Evolutionary conservation across 2,797 vertebrate species (phyloP).

Genomic region (Megalops cyprinoides): DNA sequence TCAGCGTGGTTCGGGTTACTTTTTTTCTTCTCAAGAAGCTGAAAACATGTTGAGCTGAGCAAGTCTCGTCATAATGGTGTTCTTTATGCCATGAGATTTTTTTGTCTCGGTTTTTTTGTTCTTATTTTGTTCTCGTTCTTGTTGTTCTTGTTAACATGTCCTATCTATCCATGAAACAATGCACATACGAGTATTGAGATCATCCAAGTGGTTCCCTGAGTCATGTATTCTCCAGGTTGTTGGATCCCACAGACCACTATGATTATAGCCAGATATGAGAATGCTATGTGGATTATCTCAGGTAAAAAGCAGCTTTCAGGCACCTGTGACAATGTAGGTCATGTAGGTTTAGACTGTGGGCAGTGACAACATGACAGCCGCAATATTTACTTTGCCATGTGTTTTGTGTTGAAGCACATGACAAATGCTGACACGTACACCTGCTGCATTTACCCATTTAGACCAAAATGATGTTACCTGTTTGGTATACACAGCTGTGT

Average conservation of each 20-base stretch:
- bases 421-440: not conserved
- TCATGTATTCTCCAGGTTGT: not conserved
- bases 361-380: not conserved
- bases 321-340: constrained; percentile 17
- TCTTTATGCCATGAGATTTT: too few species aligned
- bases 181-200: not conserved
- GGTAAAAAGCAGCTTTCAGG: too few species aligned
- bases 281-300: not conserved
- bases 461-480: not conserved
- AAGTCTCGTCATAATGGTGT: too few species aligned
- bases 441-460: not conserved
- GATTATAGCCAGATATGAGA: not conserved
- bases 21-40: too few species aligned
- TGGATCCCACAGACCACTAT: not conserved
- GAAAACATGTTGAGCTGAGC: too few species aligned
- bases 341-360: not conserved
- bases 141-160: not conserved
- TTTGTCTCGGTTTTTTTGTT: too few species aligned
- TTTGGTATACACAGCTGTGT: not conserved
- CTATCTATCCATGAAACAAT: not conserved
- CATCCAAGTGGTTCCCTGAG: not conserved
- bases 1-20: too few species aligned
- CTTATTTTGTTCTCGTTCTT: too few species aligned
- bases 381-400: not conserved
- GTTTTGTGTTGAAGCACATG: not conserved